phyloP scores from a whole-genome alignment of 2,888 invertebrate genomes.

The Ormyrus rosae region DNA sequence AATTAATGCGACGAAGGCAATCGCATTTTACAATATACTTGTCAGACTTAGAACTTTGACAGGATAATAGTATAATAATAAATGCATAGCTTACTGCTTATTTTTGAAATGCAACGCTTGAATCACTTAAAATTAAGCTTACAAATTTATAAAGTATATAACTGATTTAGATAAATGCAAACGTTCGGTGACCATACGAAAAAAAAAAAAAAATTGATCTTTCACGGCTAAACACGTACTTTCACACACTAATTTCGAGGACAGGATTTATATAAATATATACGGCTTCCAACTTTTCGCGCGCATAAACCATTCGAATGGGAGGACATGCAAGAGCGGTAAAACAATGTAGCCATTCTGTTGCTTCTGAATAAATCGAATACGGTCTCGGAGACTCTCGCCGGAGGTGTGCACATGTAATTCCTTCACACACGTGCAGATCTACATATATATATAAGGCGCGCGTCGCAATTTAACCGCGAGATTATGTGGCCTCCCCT shows the following conservation, averaged over 20 bases:
- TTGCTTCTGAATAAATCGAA: conserved; percentile 8
- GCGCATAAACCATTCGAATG: too few relatives aligned
- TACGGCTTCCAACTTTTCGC: too few relatives aligned
- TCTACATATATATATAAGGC: too few relatives aligned
- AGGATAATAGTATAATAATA: background rate
- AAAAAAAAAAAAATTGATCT: too few relatives aligned
- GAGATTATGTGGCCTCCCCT: background rate
- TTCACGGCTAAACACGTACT: too few relatives aligned
- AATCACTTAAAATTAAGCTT: background rate
- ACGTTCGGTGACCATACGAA: too few relatives aligned
- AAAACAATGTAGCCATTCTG: background rate
- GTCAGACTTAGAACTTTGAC: conserved; percentile 1
- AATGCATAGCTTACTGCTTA: background rate
- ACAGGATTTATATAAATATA: too few relatives aligned
- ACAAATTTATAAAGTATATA: background rate
- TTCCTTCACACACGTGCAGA: background rate
- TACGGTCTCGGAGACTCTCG: background rate
- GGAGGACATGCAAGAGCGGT: too few relatives aligned
- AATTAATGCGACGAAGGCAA: conserved; percentile 40
- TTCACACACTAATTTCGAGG: too few relatives aligned
- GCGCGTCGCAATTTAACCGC: conserved; percentile 24
- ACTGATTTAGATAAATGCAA: conserved; percentile 8
- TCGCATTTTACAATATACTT: conserved; percentile 32
- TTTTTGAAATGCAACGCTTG: too few relatives aligned
- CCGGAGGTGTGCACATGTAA: background rate